Conservation (phyloP, 2,113 vertebrate genomes). For the Pyxicephalus adspersus region DNA sequence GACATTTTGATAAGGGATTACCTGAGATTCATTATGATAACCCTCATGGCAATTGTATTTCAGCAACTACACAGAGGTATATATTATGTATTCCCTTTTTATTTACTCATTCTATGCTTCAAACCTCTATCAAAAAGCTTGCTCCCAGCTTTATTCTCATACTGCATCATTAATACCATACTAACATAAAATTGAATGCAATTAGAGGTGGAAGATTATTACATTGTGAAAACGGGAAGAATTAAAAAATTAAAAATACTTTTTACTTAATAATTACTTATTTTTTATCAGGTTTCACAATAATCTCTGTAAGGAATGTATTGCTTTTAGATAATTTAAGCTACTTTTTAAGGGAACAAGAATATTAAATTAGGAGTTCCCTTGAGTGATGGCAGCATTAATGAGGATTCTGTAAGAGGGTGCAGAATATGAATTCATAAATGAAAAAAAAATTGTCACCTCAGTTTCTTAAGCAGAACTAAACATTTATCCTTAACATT, state of each 20-base stretch:
- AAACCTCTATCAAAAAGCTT: slow-evolving; percentile 21
- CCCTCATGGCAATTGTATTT: neutral
- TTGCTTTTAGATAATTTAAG: neutral
- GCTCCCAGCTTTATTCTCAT: slow-evolving; percentile 5
- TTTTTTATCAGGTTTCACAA: slow-evolving; percentile 27
- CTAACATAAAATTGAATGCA: slow-evolving; percentile 24
- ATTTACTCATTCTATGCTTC: slow-evolving; percentile 17
- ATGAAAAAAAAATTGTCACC: no score
- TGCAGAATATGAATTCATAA: no score
- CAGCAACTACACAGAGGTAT: neutral
- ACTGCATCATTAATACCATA: slow-evolving; percentile 16
- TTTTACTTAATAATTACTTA: slow-evolving; percentile 20
- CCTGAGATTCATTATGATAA: neutral
- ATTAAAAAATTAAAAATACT: slow-evolving; percentile 1
- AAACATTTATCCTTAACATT: no score
- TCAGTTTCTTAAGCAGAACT: no score
- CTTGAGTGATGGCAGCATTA: no score
- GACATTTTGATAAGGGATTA: neutral
- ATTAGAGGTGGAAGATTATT: slow-evolving; percentile 25
- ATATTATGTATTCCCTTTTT: neutral
- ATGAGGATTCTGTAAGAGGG: no score
- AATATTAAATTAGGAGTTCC: no score
- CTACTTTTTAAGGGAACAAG: neutral
- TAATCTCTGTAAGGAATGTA: neutral
- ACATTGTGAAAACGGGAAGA: neutral